Percentiles rank a stretch among this genome's conserved stretches.
phyloP scores from a whole-genome alignment of 2,888 invertebrate genomes.

The Willowsia nigromaculata region DNA sequence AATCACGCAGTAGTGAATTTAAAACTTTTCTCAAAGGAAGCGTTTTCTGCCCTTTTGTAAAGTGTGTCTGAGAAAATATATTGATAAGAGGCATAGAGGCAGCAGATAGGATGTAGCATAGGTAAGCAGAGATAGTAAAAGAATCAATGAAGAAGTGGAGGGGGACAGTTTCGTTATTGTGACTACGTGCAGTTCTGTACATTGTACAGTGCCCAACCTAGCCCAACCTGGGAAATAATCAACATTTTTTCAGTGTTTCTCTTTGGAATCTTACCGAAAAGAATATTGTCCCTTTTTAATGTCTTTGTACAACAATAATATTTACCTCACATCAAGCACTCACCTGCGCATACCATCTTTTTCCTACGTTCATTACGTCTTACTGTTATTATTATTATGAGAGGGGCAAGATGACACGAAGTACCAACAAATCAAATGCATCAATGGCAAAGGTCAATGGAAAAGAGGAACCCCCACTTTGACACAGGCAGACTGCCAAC shows the following conservation, averaged over 20 bases:
- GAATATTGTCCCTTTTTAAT: background rate
- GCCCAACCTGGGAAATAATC: background rate
- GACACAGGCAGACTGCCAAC: constrained; percentile 26
- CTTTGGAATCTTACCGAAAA: background rate
- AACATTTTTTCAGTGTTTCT: background rate
- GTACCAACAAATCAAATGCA: constrained; percentile 64
- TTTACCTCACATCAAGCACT: constrained; percentile 1
- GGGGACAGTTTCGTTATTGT: background rate
- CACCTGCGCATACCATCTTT: background rate
- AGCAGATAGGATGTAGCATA: background rate
- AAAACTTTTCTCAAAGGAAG: constrained; percentile 6
- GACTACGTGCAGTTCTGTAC: background rate
- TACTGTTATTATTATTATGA: background rate
- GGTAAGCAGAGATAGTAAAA: background rate
- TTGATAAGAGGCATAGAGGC: too few species aligned
- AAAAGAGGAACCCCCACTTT: constrained; percentile 65
- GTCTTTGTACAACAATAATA: background rate
- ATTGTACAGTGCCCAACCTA: background rate
- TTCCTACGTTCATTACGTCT: background rate
- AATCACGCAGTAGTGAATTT: constrained; percentile 3
- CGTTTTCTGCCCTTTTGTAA: background rate
- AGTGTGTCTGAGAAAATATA: background rate
- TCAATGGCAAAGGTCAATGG: constrained; percentile 65
- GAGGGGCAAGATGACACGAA: constrained; percentile 7
- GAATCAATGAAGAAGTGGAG: too few species aligned